phyloP scores from a whole-genome alignment of 2,113 vertebrate species.

The Podarcis muralis region DNA sequence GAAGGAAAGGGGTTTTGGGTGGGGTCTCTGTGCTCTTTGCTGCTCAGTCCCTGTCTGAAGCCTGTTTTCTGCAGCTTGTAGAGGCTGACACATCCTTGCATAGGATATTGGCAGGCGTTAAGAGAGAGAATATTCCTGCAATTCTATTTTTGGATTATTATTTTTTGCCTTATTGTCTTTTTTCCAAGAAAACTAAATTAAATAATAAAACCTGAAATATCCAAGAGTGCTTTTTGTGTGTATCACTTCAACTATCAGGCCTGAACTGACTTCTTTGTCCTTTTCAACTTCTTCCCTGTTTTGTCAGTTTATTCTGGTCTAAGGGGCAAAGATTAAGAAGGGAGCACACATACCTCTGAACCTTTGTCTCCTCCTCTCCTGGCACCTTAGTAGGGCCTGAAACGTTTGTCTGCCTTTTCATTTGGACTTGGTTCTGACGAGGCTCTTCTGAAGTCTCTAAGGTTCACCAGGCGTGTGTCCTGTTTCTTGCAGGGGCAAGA shows the following conservation, averaged over 20 bases:
- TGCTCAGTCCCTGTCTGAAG: background rate
- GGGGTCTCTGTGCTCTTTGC: background rate
- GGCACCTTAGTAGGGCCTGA: background rate
- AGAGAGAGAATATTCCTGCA: conserved; percentile 26
- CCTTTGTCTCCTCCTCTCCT: background rate
- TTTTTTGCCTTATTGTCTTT: conserved; percentile 30
- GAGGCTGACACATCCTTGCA: background rate
- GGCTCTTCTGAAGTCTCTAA: background rate
- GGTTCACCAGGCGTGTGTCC: background rate
- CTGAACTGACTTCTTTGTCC: background rate
- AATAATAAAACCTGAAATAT: conserved; percentile 43
- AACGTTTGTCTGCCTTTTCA: background rate
- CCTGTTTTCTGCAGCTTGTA: background rate
- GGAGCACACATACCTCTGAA: too few species aligned
- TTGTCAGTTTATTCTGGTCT: background rate
- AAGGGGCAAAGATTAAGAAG: too few species aligned
- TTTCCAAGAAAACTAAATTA: conserved; percentile 37
- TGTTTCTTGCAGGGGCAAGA: background rate
- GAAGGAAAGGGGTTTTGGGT: background rate
- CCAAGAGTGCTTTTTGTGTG: background rate
- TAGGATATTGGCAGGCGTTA: background rate
- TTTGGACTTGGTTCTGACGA: background rate
- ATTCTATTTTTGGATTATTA: conserved; percentile 27
- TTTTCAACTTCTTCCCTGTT: background rate
- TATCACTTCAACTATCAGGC: background rate